Evolutionary conservation across 2,888 invertebrate genomes (phyloP).

Genomic region (Platerodrilus igneus): DNA sequence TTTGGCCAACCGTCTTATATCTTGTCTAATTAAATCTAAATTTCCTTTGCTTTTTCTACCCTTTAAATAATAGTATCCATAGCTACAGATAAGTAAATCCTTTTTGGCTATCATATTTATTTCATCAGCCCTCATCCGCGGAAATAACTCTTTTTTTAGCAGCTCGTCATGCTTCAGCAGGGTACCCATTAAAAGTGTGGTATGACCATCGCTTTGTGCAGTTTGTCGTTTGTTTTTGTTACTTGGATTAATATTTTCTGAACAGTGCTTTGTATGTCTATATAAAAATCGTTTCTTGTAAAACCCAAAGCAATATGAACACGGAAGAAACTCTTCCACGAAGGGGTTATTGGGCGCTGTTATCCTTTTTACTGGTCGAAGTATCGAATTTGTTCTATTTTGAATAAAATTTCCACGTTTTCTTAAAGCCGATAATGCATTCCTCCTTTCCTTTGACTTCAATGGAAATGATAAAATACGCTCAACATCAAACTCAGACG

Average conservation of each 20-base stretch:
- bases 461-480: background rate
- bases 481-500: conserved; percentile 4
- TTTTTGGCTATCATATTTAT: conserved; percentile 4
- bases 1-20: conserved; percentile 24
- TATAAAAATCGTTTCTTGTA: conserved; percentile 17
- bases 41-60: conserved; percentile 27
- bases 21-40: conserved; percentile 23
- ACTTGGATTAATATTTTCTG: conserved; percentile 10
- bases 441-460: conserved; percentile 8
- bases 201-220: conserved; percentile 21
- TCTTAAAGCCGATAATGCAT: conserved; percentile 13
- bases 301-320: conserved; percentile 16
- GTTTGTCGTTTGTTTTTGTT: conserved; percentile 16
- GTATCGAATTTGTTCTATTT: conserved; percentile 8
- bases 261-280: conserved; percentile 15
- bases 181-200: conserved; percentile 15
- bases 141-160: conserved; percentile 20
- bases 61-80: conserved; percentile 26
- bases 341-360: background rate
- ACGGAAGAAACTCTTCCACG: conserved; percentile 15
- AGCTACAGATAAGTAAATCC: conserved; percentile 23
- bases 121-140: conserved; percentile 16
- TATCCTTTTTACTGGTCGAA: conserved; percentile 18
- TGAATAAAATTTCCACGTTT: conserved; percentile 18
- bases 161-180: conserved; percentile 19